A percentile compares a stretch with the other conserved stretches of the same genome.
Evolutionary conservation across 2,888 invertebrate genomes (phyloP).

Genomic region (Pollenia angustigena): DNA sequence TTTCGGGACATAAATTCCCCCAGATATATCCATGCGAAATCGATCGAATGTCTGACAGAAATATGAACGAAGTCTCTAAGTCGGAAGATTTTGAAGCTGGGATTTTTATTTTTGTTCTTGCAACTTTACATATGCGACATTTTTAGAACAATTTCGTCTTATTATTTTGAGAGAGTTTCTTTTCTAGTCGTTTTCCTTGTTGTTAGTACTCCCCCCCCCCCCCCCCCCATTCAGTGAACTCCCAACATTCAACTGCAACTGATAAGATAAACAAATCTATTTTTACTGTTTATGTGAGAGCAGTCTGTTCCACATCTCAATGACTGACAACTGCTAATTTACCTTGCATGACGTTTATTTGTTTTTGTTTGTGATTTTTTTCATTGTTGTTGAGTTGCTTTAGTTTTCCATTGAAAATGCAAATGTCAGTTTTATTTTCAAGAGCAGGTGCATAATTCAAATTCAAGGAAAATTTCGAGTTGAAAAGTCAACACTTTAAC

Average conservation of each 20-base stretch:
- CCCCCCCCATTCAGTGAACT: not conserved
- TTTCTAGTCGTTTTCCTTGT: too few species aligned
- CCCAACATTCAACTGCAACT: not conserved
- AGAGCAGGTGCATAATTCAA: slow-evolving; percentile 28
- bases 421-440: slow-evolving; percentile 48
- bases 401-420: slow-evolving; percentile 36
- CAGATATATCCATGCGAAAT: too few species aligned
- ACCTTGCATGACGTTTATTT: slow-evolving; percentile 35
- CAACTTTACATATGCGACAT: too few species aligned
- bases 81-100: too few species aligned
- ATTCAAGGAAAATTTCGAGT: slow-evolving; percentile 34
- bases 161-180: too few species aligned
- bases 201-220: too few species aligned
- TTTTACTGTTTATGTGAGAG: slow-evolving; percentile 9
- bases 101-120: too few species aligned
- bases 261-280: slow-evolving; percentile 31
- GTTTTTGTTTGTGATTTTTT: slow-evolving; percentile 18
- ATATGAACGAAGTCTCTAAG: too few species aligned
- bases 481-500: not conserved
- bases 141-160: too few species aligned
- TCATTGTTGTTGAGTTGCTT: slow-evolving; percentile 16
- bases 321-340: slow-evolving; percentile 25
- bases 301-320: slow-evolving; percentile 7
- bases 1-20: too few species aligned
- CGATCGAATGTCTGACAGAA: too few species aligned